These are phyloP conservation scores for Chrysolina haemoptera DNA, from an alignment of 2,888 invertebrate genomes.

Conservation along the genomic window DNA sequence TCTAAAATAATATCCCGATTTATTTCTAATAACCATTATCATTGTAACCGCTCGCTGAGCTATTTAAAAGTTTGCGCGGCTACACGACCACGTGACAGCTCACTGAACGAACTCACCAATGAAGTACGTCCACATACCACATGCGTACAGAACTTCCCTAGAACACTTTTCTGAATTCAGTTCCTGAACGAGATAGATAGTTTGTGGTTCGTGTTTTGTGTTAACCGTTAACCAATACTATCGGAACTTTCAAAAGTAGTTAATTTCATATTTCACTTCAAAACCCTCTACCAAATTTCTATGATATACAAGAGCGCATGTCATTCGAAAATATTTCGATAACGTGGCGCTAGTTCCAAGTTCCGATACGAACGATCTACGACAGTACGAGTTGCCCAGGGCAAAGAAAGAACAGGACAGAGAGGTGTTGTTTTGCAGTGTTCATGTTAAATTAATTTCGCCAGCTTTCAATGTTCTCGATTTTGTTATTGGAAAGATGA, in stretches of 20 bases:
- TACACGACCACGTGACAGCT: slow-evolving; percentile 47
- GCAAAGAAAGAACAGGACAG: slow-evolving; percentile 8
- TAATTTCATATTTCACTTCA: slow-evolving; percentile 18
- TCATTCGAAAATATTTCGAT: slow-evolving; percentile 2
- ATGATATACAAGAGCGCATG: not conserved
- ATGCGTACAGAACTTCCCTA: slow-evolving; percentile 38
- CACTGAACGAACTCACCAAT: slow-evolving; percentile 65
- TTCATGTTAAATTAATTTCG: not conserved
- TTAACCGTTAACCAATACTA: not conserved
- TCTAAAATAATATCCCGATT: slow-evolving; percentile 54
- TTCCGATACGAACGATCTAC: slow-evolving; percentile 4
- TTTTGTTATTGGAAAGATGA: not conserved
- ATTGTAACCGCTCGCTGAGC: slow-evolving; percentile 45
- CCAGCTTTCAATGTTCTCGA: not conserved
- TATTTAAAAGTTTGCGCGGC: slow-evolving; percentile 52
- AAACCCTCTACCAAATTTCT: not conserved
- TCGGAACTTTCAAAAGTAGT: not conserved
- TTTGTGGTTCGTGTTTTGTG: slow-evolving; percentile 5
- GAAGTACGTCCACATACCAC: slow-evolving; percentile 70
- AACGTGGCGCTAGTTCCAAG: slow-evolving; percentile 7
- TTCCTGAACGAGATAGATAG: slow-evolving; percentile 23
- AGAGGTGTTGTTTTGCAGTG: slow-evolving; percentile 1
- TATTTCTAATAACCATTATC: slow-evolving; percentile 51
- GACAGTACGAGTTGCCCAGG: not conserved
- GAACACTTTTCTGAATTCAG: slow-evolving; percentile 16